phyloP scores from a whole-genome alignment of 53 echinoderm and acorn worm species.

The Crossaster papposus region DNA sequence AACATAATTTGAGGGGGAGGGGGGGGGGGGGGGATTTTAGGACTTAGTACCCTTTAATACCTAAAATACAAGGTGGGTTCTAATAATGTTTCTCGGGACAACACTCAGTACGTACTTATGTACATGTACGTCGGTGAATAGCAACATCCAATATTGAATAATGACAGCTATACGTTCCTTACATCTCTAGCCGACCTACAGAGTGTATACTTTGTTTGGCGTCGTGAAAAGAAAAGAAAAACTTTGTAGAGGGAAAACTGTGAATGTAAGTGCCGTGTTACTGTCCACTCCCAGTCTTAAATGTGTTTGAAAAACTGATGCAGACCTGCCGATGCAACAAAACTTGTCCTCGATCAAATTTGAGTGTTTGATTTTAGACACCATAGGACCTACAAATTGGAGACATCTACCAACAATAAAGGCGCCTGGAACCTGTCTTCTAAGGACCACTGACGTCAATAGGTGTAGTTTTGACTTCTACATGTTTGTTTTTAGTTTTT shows the following conservation, averaged over 20 bases:
- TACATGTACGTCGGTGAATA: too few species aligned
- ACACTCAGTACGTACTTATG: too few species aligned
- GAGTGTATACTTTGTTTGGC: background rate
- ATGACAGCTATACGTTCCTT: background rate
- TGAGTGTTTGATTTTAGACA: background rate
- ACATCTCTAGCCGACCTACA: background rate
- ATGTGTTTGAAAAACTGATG: background rate
- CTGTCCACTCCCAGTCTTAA: background rate
- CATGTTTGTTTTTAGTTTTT: too few species aligned
- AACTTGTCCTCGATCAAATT: background rate
- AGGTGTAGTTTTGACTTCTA: too few species aligned
- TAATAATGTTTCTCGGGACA: too few species aligned
- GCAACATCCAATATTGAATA: too few species aligned
- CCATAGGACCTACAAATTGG: background rate
- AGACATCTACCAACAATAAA: background rate
- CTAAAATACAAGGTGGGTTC: too few species aligned
- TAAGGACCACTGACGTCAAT: too few species aligned
- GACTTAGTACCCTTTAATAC: too few species aligned
- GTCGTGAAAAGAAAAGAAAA: background rate
- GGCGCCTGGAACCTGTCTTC: background rate
- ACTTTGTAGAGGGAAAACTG: background rate
- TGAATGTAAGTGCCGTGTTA: background rate
- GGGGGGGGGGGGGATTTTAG: too few species aligned
- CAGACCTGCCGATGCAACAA: background rate
- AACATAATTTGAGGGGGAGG: too few species aligned